Evolutionary conservation across 2,797 vertebrate genomes (phyloP).

Genomic region (Rhinogobio ventralis): DNA sequence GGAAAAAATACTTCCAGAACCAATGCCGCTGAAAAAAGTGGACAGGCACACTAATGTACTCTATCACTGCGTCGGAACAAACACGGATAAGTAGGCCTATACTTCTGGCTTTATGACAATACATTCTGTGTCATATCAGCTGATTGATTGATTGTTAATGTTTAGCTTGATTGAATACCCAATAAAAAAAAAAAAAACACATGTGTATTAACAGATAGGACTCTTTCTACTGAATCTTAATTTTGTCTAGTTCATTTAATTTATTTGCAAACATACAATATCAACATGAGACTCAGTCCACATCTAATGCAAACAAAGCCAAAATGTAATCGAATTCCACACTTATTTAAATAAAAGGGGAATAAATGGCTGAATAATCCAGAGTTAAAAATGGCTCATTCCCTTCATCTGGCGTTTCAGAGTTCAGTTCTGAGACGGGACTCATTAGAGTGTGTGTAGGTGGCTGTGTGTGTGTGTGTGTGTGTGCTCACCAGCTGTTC

Average conservation of each 20-base stretch:
- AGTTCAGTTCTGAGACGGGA: constrained; percentile 30
- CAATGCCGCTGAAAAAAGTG: too few relatives aligned
- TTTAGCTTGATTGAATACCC: background rate
- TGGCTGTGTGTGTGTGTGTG: background rate
- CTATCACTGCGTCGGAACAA: too few relatives aligned
- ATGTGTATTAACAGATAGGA: background rate
- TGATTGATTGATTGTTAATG: background rate
- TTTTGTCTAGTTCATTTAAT: background rate
- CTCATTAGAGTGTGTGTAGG: constrained; percentile 31
- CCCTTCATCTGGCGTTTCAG: background rate
- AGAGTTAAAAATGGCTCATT: constrained; percentile 24
- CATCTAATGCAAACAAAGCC: background rate
- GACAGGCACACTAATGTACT: too few relatives aligned
- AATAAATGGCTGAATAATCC: background rate
- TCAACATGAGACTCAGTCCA: background rate
- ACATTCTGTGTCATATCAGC: too few relatives aligned
- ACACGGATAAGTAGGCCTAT: too few relatives aligned
- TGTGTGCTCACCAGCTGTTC: constrained; percentile 22
- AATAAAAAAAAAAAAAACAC: background rate
- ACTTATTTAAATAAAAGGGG: background rate
- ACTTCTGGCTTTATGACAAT: background rate
- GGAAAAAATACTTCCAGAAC: too few relatives aligned
- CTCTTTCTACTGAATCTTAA: background rate
- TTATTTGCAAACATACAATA: background rate
- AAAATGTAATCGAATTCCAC: background rate